Conservation (phyloP, 2,888 invertebrate genomes). For the Drosophila lutescens region DNA sequence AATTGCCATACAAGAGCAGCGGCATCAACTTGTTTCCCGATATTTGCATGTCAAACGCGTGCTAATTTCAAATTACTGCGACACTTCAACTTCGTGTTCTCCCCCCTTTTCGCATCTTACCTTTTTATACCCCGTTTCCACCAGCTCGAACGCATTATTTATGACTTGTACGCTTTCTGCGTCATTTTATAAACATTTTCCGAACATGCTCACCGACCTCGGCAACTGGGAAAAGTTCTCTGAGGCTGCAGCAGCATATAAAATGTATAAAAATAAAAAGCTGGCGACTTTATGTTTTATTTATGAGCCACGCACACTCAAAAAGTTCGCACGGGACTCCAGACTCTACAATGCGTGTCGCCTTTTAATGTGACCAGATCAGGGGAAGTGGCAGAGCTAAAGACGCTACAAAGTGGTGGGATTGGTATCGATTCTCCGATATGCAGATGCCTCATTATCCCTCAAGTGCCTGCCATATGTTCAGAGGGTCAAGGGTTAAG, state of each 20-base stretch:
- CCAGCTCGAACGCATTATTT: constrained; percentile 69
- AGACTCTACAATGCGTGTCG: constrained; percentile 57
- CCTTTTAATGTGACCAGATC: constrained; percentile 64
- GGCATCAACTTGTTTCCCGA: constrained; percentile 38
- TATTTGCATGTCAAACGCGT: constrained; percentile 78
- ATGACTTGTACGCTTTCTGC: constrained; percentile 78
- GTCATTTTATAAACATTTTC: constrained; percentile 80
- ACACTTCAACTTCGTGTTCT: constrained; percentile 43
- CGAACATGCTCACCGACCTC: constrained; percentile 64
- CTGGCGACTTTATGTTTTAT: constrained; percentile 76
- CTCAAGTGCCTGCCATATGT: constrained; percentile 51
- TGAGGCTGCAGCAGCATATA: constrained; percentile 65
- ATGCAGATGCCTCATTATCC: constrained; percentile 23
- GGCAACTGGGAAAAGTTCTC: constrained; percentile 16
- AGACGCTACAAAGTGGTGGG: constrained; percentile 6
- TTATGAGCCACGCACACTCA: constrained; percentile 72
- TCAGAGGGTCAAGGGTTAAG: constrained; percentile 63
- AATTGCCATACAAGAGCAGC: constrained; percentile 40
- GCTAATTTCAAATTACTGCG: constrained; percentile 72
- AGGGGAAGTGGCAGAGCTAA: not conserved
- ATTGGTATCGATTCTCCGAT: constrained; percentile 7
- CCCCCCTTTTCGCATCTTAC: not conserved
- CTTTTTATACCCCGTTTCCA: not conserved
- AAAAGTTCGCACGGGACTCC: constrained; percentile 50
- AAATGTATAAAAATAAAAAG: constrained; percentile 56